phyloP scores from a whole-genome alignment of 2,113 vertebrate genomes.

The Falcunculus frontatus region DNA sequence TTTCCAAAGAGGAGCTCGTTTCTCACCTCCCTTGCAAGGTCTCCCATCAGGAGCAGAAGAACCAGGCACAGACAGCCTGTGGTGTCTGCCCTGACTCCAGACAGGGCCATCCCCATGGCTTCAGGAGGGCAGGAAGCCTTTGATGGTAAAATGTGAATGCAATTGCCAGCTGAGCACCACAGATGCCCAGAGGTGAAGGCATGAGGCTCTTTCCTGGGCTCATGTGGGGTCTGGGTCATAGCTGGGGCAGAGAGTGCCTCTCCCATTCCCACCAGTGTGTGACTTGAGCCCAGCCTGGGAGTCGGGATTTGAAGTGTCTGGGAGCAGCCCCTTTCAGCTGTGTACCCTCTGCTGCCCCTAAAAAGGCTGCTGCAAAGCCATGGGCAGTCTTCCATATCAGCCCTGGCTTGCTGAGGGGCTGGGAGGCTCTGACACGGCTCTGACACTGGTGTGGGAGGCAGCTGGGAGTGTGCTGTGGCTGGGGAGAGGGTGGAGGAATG shows the following conservation, averaged over 20 bases:
- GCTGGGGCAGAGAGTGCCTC: not conserved
- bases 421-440: not conserved
- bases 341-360: not conserved
- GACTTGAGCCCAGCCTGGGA: not conserved
- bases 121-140: not conserved
- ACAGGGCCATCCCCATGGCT: not conserved
- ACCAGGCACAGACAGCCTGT: not conserved
- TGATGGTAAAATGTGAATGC: not conserved
- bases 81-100: not conserved
- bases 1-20: not conserved
- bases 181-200: not conserved
- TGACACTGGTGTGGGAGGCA: not conserved
- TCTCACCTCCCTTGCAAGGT: not conserved
- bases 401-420: not conserved
- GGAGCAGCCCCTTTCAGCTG: not conserved
- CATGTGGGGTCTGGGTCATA: not conserved
- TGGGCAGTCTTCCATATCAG: not conserved
- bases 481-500: constrained; percentile 8
- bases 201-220: not conserved
- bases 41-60: not conserved
- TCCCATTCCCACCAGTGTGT: not conserved
- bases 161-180: not conserved
- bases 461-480: not conserved
- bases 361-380: not conserved
- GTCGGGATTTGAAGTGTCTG: not conserved